Percentiles rank a stretch among this genome's conserved stretches.
Conservation (phyloP, 2,113 vertebrate species). For the Cochlearius cochlearius region DNA sequence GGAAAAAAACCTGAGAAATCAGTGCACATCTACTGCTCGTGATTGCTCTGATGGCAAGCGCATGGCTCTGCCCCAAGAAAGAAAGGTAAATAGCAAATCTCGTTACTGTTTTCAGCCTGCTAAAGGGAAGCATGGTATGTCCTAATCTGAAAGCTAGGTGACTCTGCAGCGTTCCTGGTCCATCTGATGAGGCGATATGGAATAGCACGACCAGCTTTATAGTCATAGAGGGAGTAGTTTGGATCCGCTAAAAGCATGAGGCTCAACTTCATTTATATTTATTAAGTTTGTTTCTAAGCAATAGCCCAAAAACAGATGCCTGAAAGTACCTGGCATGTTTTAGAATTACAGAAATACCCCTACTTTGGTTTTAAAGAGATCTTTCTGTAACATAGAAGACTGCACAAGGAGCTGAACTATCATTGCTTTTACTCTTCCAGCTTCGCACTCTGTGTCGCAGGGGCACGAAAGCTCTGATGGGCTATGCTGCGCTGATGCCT, state of each 20-base stretch:
- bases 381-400: accelerated
- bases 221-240: background rate
- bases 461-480: background rate
- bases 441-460: accelerated
- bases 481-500: background rate
- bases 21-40: background rate
- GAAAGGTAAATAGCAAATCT: background rate
- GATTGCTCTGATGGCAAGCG: background rate
- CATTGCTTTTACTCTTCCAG: background rate
- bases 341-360: background rate
- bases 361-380: background rate
- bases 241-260: background rate
- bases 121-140: background rate
- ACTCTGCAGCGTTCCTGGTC: background rate
- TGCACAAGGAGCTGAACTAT: background rate
- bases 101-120: background rate
- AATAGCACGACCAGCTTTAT: background rate
- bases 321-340: background rate
- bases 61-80: background rate
- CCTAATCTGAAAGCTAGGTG: background rate
- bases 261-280: background rate
- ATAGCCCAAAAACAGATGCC: background rate
- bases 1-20: background rate
- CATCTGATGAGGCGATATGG: background rate
- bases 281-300: background rate